phyloP scores from a whole-genome alignment of 2,113 vertebrate species.

The Tyto alba region DNA sequence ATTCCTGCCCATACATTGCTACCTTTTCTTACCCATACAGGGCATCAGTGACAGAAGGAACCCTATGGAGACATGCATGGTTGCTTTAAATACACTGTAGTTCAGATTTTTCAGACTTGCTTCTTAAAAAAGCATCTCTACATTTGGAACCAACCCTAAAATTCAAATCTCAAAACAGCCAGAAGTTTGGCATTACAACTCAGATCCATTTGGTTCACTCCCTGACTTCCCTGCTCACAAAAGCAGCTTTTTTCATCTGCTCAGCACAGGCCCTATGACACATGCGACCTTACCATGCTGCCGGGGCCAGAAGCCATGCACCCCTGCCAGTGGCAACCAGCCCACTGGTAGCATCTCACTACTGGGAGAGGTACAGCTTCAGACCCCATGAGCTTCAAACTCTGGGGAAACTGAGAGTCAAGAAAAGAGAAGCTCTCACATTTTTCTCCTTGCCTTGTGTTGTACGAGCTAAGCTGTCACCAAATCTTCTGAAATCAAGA shows the following conservation, averaged over 20 bases:
- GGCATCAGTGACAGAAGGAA: background rate
- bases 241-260: background rate
- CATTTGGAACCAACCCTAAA: background rate
- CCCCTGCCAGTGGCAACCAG: background rate
- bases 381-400: background rate
- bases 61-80: background rate
- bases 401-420: background rate
- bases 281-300: background rate
- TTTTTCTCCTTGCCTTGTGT: background rate
- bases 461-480: background rate
- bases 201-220: background rate
- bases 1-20: background rate
- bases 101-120: background rate
- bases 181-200: background rate
- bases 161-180: background rate
- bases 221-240: background rate
- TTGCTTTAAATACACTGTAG: background rate
- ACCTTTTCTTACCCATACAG: background rate
- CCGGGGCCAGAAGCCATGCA: background rate
- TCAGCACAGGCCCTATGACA: background rate
- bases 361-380: background rate
- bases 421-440: background rate
- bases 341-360: background rate
- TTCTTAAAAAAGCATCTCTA: background rate
- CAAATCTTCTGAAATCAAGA: background rate